Evolutionary conservation across 2,113 vertebrate species (phyloP).

Genomic region (Lycaon pictus): DNA sequence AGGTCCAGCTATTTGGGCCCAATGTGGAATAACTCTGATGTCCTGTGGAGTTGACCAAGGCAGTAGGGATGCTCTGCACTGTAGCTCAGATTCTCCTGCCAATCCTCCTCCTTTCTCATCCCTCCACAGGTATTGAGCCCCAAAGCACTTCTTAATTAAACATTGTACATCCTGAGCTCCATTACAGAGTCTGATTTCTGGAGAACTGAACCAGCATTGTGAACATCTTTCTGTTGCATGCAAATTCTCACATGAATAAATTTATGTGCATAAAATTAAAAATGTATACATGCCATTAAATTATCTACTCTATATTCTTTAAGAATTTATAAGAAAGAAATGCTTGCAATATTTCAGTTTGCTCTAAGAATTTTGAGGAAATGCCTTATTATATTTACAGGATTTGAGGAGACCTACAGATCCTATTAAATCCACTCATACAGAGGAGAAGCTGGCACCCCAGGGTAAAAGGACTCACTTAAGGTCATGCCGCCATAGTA

Average conservation of each 20-base stretch:
- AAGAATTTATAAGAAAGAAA: neutral
- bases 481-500: no score
- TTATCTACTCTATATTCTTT: neutral
- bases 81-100: neutral
- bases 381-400: neutral
- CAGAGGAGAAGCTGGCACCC: neutral
- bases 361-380: neutral
- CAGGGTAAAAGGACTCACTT: neutral
- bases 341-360: neutral
- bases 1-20: neutral
- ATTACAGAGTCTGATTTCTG: neutral
- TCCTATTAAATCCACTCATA: neutral
- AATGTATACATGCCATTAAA: neutral
- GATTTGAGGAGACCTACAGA: neutral
- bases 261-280: neutral
- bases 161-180: neutral
- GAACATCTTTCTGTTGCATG: neutral
- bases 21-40: neutral
- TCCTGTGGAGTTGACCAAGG: neutral
- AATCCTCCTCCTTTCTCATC: rapidly evolving
- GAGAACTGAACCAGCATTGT: neutral
- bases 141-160: neutral
- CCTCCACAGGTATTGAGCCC: neutral
- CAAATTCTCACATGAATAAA: neutral
- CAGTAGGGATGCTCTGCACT: rapidly evolving